These are phyloP conservation scores for Zaprionus capensis DNA, from an alignment of 1,140 invertebrate genomes.

Conservation along the genomic window DNA sequence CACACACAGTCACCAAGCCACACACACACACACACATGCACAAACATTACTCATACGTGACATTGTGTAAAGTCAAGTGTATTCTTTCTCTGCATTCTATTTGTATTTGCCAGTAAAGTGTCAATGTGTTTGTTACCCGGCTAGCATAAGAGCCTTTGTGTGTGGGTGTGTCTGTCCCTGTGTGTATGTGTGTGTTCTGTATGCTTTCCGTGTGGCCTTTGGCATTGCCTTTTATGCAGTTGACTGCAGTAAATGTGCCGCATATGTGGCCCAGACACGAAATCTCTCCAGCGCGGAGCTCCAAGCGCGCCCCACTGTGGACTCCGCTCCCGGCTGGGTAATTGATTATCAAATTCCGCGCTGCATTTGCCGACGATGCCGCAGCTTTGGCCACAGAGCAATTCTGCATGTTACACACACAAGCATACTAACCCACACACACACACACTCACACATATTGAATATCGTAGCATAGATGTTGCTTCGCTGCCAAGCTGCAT, in stretches of 20 bases:
- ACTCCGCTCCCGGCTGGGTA: slow-evolving; percentile 51
- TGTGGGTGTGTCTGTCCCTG: slow-evolving; percentile 39
- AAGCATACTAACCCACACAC: background rate
- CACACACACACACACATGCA: slow-evolving; percentile 11
- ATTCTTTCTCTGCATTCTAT: slow-evolving; percentile 36
- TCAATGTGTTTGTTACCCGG: slow-evolving; percentile 25
- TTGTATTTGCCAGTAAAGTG: slow-evolving; percentile 20
- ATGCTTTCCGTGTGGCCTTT: slow-evolving; percentile 47
- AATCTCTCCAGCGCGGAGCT: background rate
- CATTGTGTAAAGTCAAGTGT: slow-evolving; percentile 36
- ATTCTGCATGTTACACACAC: slow-evolving; percentile 24
- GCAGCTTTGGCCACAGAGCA: slow-evolving; percentile 45
- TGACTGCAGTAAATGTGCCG: slow-evolving; percentile 60
- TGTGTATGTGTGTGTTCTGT: slow-evolving; percentile 44
- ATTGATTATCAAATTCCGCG: slow-evolving; percentile 81
- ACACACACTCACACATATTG: background rate
- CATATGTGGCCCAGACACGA: slow-evolving; percentile 51
- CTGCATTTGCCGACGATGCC: slow-evolving; percentile 58
- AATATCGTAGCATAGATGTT: background rate
- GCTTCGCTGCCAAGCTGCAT: slow-evolving; percentile 32
- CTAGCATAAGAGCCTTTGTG: slow-evolving; percentile 3
- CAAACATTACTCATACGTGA: slow-evolving; percentile 13
- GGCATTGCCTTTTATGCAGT: slow-evolving; percentile 48
- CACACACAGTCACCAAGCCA: background rate
- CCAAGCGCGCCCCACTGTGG: background rate